These are phyloP conservation scores for Ascaphus truei DNA, from an alignment of 2,113 vertebrate genomes.

Conservation along the genomic window DNA sequence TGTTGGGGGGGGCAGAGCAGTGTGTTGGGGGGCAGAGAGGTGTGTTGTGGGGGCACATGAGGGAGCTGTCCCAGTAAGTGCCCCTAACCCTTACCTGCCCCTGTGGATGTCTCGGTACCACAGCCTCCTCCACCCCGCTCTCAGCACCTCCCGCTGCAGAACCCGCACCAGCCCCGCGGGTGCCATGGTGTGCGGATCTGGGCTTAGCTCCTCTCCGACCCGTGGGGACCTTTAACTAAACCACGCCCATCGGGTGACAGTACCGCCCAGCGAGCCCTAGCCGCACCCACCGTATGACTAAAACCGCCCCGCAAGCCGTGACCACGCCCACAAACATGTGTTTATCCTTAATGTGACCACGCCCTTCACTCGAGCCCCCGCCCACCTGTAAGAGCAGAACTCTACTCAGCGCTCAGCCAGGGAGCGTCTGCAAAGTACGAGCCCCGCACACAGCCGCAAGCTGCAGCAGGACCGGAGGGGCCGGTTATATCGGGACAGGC, in stretches of 20 bases:
- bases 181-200: neutral
- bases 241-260: neutral
- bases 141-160: neutral
- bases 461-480: too few species aligned
- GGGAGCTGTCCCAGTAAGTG: conserved; percentile 78
- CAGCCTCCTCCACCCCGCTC: conserved; percentile 41
- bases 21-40: too few species aligned
- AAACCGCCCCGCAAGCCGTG: too few species aligned
- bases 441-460: too few species aligned
- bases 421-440: neutral
- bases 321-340: too few species aligned
- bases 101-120: conserved; percentile 1
- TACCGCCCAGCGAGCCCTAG: neutral
- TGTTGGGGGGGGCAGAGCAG: too few species aligned
- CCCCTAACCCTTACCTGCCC: neutral
- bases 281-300: neutral
- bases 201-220: neutral
- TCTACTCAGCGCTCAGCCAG: neutral
- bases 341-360: too few species aligned
- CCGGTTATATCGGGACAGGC: too few species aligned
- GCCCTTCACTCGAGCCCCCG: too few species aligned
- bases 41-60: too few species aligned
- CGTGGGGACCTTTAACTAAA: neutral
- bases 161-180: neutral
- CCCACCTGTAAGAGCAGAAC: too few species aligned